Conservation (phyloP, 2,888 invertebrate species). For the Lasioglossum calceatum region DNA sequence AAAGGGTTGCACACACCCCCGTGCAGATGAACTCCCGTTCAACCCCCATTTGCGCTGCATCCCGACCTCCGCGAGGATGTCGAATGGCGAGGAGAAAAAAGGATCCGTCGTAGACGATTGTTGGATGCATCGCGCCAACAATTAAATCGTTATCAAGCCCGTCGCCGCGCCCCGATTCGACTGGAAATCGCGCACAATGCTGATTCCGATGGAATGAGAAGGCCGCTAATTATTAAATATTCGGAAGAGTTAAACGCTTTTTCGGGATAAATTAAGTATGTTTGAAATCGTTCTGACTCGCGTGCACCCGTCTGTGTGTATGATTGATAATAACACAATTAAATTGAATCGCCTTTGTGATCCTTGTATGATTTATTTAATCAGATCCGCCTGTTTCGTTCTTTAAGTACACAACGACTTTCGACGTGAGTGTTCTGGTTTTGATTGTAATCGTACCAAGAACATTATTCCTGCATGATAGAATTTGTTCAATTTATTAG, state of each 20-base stretch:
- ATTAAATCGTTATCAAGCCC: conserved; percentile 4
- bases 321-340: neutral
- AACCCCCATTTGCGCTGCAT: neutral
- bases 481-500: neutral
- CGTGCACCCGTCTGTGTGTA: neutral
- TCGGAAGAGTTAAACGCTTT: neutral
- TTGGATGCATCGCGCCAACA: neutral
- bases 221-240: neutral
- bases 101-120: neutral
- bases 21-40: neutral
- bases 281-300: neutral
- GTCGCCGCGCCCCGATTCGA: neutral
- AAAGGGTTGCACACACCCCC: conserved; percentile 8
- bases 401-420: neutral
- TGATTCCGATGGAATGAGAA: neutral
- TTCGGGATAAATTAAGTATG: neutral
- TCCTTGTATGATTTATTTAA: neutral
- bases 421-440: neutral
- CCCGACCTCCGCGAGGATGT: neutral
- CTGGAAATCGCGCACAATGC: neutral
- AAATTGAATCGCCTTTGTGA: neutral
- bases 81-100: neutral
- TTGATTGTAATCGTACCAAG: neutral
- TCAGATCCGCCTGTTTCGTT: neutral
- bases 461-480: neutral